Conservation (phyloP, 2,888 invertebrate species). For the Notodonta dromedarius region DNA sequence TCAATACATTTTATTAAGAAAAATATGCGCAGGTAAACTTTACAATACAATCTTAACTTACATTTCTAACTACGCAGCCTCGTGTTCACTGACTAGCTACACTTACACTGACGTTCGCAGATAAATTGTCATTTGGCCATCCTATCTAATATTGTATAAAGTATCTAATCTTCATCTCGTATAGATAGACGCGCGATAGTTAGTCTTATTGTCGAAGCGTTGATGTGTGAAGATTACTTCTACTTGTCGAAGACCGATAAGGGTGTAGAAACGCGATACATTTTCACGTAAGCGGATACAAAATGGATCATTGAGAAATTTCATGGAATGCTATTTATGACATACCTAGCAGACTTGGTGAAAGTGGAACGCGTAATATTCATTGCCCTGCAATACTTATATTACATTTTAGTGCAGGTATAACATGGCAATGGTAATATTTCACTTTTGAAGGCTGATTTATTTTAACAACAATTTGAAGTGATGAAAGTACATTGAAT, state of each 20-base stretch:
- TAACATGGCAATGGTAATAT: too few relatives aligned
- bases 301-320: neutral
- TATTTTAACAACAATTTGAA: too few relatives aligned
- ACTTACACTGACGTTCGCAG: conserved; percentile 33
- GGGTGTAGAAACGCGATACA: neutral
- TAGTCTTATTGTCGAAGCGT: conserved; percentile 12
- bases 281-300: neutral
- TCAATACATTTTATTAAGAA: too few relatives aligned
- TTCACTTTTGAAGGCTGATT: too few relatives aligned
- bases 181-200: conserved; percentile 17
- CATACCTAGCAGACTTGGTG: neutral
- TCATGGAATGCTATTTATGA: neutral
- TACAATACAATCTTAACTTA: conserved; percentile 22
- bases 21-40: too few relatives aligned
- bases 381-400: too few relatives aligned
- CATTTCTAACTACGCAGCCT: conserved; percentile 29
- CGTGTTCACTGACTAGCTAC: conserved; percentile 24
- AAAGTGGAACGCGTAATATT: neutral
- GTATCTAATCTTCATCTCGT: conserved; percentile 31
- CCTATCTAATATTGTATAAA: conserved; percentile 15
- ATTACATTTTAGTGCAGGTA: too few relatives aligned
- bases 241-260: conserved; percentile 7
- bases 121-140: conserved; percentile 39
- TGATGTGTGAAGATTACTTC: conserved; percentile 19
- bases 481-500: too few relatives aligned